phyloP scores from a whole-genome alignment of 1,140 invertebrate species.

The Lamellibrachia luymesi region DNA sequence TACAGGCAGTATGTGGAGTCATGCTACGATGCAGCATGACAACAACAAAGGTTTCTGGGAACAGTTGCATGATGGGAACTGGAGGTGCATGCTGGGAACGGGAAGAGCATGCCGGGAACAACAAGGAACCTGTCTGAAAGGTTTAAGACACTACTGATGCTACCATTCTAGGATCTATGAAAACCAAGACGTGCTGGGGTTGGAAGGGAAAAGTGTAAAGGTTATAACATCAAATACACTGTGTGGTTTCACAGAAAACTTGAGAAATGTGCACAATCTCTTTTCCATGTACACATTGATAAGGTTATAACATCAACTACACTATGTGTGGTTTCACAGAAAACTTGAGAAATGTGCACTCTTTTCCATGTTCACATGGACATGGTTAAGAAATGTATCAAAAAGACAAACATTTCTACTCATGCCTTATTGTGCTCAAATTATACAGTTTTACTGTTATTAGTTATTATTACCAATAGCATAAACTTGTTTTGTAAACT shows the following conservation, averaged over 20 bases:
- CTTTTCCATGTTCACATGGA: not conserved
- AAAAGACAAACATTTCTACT: not conserved
- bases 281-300: not conserved
- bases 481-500: too few relatives aligned
- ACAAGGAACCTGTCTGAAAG: not conserved
- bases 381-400: not conserved
- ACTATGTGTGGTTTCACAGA: not conserved
- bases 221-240: not conserved
- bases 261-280: not conserved
- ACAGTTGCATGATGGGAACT: not conserved
- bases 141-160: not conserved
- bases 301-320: not conserved
- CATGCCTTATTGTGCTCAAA: not conserved
- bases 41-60: not conserved
- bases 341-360: not conserved
- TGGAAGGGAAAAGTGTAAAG: not conserved
- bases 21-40: not conserved
- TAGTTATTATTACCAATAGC: too few relatives aligned
- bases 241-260: not conserved
- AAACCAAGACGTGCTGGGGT: not conserved
- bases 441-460: not conserved
- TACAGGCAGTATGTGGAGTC: not conserved
- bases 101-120: not conserved
- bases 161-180: not conserved
- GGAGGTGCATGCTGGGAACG: not conserved